These are phyloP conservation scores for Probosciger aterrimus DNA, from an alignment of 2,113 vertebrate genomes.

Conservation along the genomic window DNA sequence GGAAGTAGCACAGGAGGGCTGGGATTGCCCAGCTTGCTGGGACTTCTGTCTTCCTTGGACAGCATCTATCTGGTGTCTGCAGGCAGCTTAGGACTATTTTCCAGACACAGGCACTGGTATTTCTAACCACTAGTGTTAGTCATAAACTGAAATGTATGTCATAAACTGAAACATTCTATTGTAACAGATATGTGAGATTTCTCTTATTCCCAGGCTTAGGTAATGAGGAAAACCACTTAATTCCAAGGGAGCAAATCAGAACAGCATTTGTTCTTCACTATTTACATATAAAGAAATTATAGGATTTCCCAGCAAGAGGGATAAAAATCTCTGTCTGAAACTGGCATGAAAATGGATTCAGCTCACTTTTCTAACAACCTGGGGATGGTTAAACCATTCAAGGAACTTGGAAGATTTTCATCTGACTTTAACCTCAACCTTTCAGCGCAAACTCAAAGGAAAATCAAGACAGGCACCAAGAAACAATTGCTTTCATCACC, in stretches of 20 bases:
- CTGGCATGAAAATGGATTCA: neutral
- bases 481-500: slow-evolving; percentile 50
- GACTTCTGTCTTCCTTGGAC: neutral
- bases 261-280: neutral
- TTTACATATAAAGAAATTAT: neutral
- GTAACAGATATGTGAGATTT: neutral
- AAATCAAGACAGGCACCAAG: slow-evolving; percentile 46
- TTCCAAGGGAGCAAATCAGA: neutral
- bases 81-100: neutral
- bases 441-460: slow-evolving; percentile 41
- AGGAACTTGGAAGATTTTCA: neutral
- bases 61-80: neutral
- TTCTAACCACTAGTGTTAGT: neutral
- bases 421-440: slow-evolving; percentile 34
- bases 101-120: neutral
- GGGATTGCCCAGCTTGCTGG: neutral
- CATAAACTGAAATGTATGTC: neutral
- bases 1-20: neutral
- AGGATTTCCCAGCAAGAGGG: neutral
- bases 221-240: neutral
- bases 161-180: neutral
- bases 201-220: neutral
- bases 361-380: neutral
- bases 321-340: neutral
- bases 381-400: neutral